phyloP scores from a whole-genome alignment of 2,113 vertebrate species.

The Theropithecus gelada region DNA sequence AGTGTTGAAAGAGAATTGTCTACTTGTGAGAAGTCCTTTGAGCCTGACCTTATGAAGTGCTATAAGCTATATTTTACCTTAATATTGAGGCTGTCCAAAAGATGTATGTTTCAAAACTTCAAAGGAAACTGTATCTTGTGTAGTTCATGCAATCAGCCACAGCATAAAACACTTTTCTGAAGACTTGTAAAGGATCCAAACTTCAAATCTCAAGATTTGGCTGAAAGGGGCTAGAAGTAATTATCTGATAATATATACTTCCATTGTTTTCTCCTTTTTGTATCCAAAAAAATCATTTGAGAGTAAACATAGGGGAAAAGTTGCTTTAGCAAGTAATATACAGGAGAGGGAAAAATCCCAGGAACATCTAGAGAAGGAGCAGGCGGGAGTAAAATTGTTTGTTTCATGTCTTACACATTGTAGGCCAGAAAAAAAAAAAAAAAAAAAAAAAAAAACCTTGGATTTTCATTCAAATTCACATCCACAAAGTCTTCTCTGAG shows the following conservation, averaged over 20 bases:
- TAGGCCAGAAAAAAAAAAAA: neutral
- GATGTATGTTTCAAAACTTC: conserved; percentile 49
- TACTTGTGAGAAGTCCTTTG: conserved; percentile 21
- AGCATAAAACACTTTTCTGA: conserved; percentile 31
- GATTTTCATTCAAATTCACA: neutral
- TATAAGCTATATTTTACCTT: conserved; percentile 16
- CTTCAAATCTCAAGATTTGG: conserved; percentile 49
- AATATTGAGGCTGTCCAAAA: neutral
- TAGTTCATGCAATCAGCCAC: conserved; percentile 49
- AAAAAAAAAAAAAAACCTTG: neutral
- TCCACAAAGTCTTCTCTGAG: neutral
- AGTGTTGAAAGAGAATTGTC: conserved; percentile 27
- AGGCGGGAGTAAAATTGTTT: neutral
- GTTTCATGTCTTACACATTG: neutral
- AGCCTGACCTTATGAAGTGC: conserved; percentile 13
- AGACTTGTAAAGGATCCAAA: neutral
- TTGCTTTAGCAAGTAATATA: neutral
- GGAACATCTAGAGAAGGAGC: neutral
- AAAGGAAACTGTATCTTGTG: conserved; percentile 55
- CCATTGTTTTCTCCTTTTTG: neutral
- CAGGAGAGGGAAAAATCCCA: neutral
- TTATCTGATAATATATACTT: conserved; percentile 57
- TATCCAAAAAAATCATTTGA: conserved; percentile 1
- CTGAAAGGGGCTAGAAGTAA: conserved; percentile 9
- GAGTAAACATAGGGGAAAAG: neutral